These are phyloP conservation scores for Furcifer pardalis DNA, from an alignment of 2,797 vertebrate species.

Conservation along the genomic window DNA sequence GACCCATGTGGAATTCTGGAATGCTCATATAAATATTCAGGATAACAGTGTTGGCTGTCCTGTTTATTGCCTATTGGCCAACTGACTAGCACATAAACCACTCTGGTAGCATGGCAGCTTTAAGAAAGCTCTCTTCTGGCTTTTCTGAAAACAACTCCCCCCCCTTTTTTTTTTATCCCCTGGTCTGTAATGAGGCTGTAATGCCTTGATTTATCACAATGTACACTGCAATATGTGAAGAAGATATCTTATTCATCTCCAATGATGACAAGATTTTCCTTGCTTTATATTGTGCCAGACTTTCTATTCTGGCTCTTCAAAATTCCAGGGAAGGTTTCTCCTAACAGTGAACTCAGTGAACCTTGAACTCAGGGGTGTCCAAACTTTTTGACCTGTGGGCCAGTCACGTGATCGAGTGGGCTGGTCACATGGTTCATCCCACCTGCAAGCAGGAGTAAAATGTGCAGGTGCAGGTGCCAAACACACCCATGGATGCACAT, in stretches of 20 bases:
- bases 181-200: not conserved
- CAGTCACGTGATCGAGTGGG: too few relatives aligned
- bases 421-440: too few relatives aligned
- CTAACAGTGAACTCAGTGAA: too few relatives aligned
- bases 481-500: too few relatives aligned
- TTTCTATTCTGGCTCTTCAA: not conserved
- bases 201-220: not conserved
- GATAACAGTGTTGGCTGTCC: not conserved
- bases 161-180: not conserved
- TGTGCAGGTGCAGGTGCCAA: too few relatives aligned
- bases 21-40: not conserved
- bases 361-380: too few relatives aligned
- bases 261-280: not conserved
- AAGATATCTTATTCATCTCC: not conserved
- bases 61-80: not conserved
- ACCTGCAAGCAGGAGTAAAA: too few relatives aligned
- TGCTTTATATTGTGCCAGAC: not conserved
- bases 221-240: not conserved
- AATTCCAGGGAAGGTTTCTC: not conserved
- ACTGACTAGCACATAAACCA: not conserved
- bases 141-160: not conserved
- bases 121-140: not conserved
- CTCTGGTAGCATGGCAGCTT: not conserved
- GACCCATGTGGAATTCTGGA: not conserved
- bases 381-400: too few relatives aligned